Conservation (phyloP, 2,888 invertebrate species). For the Fabriciana adippe region DNA sequence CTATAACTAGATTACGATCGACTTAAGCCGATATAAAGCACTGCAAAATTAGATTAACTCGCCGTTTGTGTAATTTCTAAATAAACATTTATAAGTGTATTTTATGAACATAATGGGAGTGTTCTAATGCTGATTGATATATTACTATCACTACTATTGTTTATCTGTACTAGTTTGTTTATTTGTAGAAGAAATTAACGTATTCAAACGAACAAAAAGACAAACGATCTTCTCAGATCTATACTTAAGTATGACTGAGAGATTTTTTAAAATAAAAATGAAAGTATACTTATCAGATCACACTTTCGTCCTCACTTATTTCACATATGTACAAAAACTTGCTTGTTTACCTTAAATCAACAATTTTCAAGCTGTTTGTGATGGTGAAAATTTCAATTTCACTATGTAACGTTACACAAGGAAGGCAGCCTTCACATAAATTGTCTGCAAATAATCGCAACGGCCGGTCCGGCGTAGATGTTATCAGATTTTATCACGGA, state of each 20-base stretch:
- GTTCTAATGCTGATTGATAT: background rate
- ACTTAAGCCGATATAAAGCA: conserved; percentile 45
- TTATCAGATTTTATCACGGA: conserved; percentile 62
- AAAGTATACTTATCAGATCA: too few species aligned
- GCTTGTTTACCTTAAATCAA: background rate
- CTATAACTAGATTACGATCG: conserved; percentile 50
- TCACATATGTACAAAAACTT: too few species aligned
- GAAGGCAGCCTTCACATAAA: conserved; percentile 51
- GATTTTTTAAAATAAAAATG: too few species aligned
- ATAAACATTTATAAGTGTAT: background rate
- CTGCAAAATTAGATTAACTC: conserved; percentile 45
- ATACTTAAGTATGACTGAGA: too few species aligned
- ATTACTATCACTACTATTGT: background rate
- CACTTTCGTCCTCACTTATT: too few species aligned
- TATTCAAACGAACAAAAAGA: too few species aligned
- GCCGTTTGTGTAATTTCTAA: conserved; percentile 8
- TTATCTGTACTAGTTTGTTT: too few species aligned
- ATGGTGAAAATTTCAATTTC: conserved; percentile 30
- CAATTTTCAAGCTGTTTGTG: background rate
- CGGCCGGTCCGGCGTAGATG: conserved; percentile 48
- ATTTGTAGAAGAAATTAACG: too few species aligned
- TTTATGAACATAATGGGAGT: background rate
- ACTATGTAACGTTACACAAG: conserved; percentile 33
- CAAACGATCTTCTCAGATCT: too few species aligned
- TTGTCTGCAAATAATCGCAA: conserved; percentile 49